A percentile compares a stretch with the other conserved stretches of the same genome.
phyloP scores from a whole-genome alignment of 2,113 vertebrate species.

The Phaethornis superciliosus region DNA sequence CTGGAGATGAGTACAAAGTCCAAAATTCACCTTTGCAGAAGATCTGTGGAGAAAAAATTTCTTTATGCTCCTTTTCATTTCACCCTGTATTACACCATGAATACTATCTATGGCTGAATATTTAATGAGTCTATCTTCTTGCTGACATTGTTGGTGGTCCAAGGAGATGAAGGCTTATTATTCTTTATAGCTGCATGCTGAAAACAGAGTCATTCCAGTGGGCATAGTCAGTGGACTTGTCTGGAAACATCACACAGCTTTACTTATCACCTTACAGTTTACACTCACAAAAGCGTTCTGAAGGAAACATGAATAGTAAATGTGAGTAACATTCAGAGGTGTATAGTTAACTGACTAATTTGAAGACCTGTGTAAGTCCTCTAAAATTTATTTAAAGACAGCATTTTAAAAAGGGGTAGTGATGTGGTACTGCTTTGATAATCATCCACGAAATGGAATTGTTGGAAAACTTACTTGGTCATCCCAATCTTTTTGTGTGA shows the following conservation, averaged over 20 bases:
- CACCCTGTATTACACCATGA: constrained; percentile 26
- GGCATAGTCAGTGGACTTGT: constrained; percentile 22
- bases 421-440: neutral
- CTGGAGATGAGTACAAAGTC: constrained; percentile 64
- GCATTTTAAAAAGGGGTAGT: neutral
- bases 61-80: constrained; percentile 69
- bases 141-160: constrained; percentile 31
- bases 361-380: constrained; percentile 26
- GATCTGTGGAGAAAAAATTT: constrained; percentile 42
- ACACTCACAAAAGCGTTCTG: neutral
- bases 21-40: constrained; percentile 32
- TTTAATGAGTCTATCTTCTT: constrained; percentile 11
- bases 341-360: constrained; percentile 10
- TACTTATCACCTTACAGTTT: constrained; percentile 29
- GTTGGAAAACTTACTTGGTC: neutral
- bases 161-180: constrained; percentile 51
- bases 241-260: constrained; percentile 28
- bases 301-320: constrained; percentile 4
- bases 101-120: constrained; percentile 60
- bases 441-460: neutral
- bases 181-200: constrained; percentile 47
- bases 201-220: constrained; percentile 4
- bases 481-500: neutral
- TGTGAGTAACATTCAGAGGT: neutral
- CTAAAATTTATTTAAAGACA: neutral